Base-by-base conservation (phyloP, 2,888 invertebrate species). In the Drosophila recens region DNA sequence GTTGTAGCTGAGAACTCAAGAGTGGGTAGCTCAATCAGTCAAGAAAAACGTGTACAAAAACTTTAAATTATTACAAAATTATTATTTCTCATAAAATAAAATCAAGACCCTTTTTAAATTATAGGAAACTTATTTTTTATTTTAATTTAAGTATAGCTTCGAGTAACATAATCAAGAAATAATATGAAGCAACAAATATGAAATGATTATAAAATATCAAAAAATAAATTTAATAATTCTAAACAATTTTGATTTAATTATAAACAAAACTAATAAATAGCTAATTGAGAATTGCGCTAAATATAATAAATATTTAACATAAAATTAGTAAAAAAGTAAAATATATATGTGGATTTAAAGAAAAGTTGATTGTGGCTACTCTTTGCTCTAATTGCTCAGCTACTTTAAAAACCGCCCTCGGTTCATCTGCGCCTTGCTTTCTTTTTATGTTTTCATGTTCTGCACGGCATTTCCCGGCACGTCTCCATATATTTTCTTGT, bases 381-480 rank as follows among this genome's bases (percentile, higher is more conserved):
- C 8, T 30, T n/a, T 15, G 2, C 8, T 30, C 30, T 6, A 30
- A 30, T 30, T 30, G 0, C 8, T 8, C 23, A 8, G 3, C 0
- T 17, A 72, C 45, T 52, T 51, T 9, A 15, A 8, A 0, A 48
- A 3, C 54, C 0, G 9, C 62, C 69, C 79, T 76, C 75, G 79
- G 30, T 9, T 43, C 42, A 38, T 11, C 48, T 42, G 61, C 46
- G 49, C 56, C 36, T 66, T 72, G 73, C 82, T 85, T 78, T 79
- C 77, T 79, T 75, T 78, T 72, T 68, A 68, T 72, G 75, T 66
- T 72, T 67, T 65, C 67, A 72, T 71, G 84, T 88, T 83, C 89
- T 75, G 51, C 68, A 63, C 61, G 53, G 56, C 65, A 59, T 78
- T 79, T 75, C 46, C 65, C 65, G 43, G 54, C 58, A 48, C 61